Evolutionary conservation across 2,113 vertebrate species (phyloP), one percentile per base, ranked within the genome.

Genomic region (Myocastor coypus): DNA sequence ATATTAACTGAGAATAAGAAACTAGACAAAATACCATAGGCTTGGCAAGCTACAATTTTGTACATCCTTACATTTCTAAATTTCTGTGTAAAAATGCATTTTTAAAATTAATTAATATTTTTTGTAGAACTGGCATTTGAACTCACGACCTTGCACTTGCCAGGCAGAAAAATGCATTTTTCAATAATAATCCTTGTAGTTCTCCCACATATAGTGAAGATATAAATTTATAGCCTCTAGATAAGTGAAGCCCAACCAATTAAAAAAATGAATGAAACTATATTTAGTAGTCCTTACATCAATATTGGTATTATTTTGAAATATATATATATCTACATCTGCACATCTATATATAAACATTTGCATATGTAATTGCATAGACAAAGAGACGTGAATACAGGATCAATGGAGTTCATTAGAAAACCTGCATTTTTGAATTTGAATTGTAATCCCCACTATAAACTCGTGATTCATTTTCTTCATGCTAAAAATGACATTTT

Each of bases 381-480:
- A 89, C 46, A 81, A 82, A 32, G 20, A 83, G 11, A 87, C 42
- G 86, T 77, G 42, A 94, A 66, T 73, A 69, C 22, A 92, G 78
- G 95, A 82, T 87, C 55, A 83, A 96, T 92, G 10, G 4, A 92
- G 83, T 86, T 71, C 46, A 64, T 8, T 92, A 80, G 81, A 86
- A 95, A 83, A 3, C 5, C 69, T 69, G 2, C 78, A 89, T 94
- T 90, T 17, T 34, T 87, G 64, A 3, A 64, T 83, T 83, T 87
- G 46, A 86, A 90, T 55, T 80, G 9, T 34, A 92, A 92, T 68
- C 64, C 81, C 86, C 19, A 64, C 24, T 82, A 61, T 78, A 59
- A 57, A 83, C 11, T 71, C 68, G 68, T 7, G 20, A 86, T 84
- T 84, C 32, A 92, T 40, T 84, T 81, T 85, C 55, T 20, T 66